Base-by-base conservation (phyloP, 2,113 vertebrate genomes). In the Dicentrarchus labrax region DNA sequence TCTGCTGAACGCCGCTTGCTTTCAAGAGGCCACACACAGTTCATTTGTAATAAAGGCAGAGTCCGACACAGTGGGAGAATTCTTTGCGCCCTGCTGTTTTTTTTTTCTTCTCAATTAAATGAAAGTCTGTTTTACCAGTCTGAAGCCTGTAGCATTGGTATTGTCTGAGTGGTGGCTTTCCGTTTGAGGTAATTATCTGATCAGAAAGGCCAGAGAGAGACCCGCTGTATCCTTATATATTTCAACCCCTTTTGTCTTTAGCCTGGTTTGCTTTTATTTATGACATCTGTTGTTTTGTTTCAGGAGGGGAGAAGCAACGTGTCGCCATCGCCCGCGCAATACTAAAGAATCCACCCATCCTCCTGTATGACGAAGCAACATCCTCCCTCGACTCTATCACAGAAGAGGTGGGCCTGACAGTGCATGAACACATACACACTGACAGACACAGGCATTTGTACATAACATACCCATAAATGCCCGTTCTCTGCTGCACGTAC, bases 331-430 rank as follows among this genome's bases (percentile, higher is more conserved):
- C 97, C 79, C 96, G 98, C 75, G 97, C 98, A 5, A 97, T 99
- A 87, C 94, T 99, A 38, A 99, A 99, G 95, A 96, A 99, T 59
- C 97, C 98, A 0, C 95, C 93, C 72, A 92, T 99, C 90, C 96
- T 99, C 76, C 94, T 99, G 77, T 99, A 99, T 68, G 98, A 99
- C 72, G 98, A 99, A 94, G 98, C 98, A 21, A 99, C 98, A 0
- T 99, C 98, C n/a, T 99, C 98, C 74, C 95, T 99, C 78, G 98
- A 99, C 94, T 99, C 98, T 3, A 99, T 99, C 92, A 99, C 98
- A 39, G 98, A 99, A 95, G 98, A 99, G 97, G 98, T 99, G 93
- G 22, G 79, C 30, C 78, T 47, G 83, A 76, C 76, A 19, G 41
- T 13, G 17, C 60, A 22, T 13, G 15, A 54, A 54, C 72, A 64